Conservation (phyloP, 2,888 invertebrate genomes). For the Scelioninae gen. 2 region DNA sequence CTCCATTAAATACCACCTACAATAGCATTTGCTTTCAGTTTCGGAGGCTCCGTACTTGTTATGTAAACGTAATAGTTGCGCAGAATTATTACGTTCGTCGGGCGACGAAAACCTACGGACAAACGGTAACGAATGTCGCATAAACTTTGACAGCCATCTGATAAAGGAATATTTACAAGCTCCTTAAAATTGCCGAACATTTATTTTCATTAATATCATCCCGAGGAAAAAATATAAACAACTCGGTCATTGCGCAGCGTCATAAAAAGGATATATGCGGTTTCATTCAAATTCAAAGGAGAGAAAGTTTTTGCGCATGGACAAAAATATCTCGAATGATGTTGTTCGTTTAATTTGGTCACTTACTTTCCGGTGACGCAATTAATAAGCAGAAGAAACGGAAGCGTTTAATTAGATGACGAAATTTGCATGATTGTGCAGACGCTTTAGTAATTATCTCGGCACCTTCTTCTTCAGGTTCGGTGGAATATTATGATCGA, state of each 20-base stretch:
- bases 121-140: constrained; percentile 38
- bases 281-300: constrained; percentile 33
- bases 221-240: constrained; percentile 7
- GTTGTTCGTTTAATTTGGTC: background rate
- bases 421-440: constrained; percentile 37
- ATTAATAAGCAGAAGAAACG: constrained; percentile 20
- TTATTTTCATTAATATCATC: constrained; percentile 37
- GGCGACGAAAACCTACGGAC: constrained; percentile 25
- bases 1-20: constrained; percentile 41
- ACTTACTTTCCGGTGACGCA: background rate
- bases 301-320: constrained; percentile 33
- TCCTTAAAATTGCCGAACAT: constrained; percentile 24
- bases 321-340: background rate
- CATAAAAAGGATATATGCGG: constrained; percentile 18
- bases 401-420: constrained; percentile 34
- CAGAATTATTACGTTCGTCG: constrained; percentile 42
- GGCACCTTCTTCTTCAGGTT: constrained; percentile 19
- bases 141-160: constrained; percentile 40
- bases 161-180: constrained; percentile 41
- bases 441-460: constrained; percentile 42
- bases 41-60: constrained; percentile 13
- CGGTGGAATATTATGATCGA: constrained; percentile 17
- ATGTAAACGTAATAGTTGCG: constrained; percentile 28
- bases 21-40: constrained; percentile 37
- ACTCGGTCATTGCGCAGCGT: background rate